These are phyloP conservation scores for Crematogaster levior DNA, from an alignment of 2,888 invertebrate genomes.

Conservation along the genomic window DNA sequence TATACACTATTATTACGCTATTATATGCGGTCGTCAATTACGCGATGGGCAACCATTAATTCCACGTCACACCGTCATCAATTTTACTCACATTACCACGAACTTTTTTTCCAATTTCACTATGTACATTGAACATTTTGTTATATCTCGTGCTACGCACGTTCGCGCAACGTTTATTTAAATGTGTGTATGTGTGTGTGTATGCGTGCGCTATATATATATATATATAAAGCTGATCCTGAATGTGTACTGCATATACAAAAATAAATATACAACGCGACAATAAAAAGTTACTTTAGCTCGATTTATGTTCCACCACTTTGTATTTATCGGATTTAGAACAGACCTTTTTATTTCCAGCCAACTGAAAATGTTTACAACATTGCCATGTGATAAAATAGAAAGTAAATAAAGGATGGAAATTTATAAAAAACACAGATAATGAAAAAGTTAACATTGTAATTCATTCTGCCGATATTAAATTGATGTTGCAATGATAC, in stretches of 20 bases:
- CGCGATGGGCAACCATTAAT: conserved; percentile 21
- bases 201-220: not conserved
- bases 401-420: not conserved
- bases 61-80: conserved; percentile 34
- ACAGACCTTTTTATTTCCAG: conserved; percentile 28
- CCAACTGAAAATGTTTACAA: conserved; percentile 23
- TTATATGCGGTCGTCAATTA: conserved; percentile 53
- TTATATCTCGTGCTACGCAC: not conserved
- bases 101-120: conserved; percentile 39
- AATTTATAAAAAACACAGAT: not conserved
- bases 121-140: conserved; percentile 30
- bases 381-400: not conserved
- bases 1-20: too few relatives aligned
- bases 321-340: conserved; percentile 42
- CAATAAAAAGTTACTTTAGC: conserved; percentile 45
- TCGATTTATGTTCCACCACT: conserved; percentile 32
- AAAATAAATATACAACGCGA: conserved; percentile 36
- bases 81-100: conserved; percentile 32
- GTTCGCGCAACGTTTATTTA: conserved; percentile 5
- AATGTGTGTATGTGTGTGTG: not conserved
- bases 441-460: not conserved
- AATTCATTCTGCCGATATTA: not conserved
- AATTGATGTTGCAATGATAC: not conserved
- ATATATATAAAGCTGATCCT: not conserved
- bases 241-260: not conserved